phyloP scores from a whole-genome alignment of 2,113 vertebrate genomes.

The Paedocypris sp. region DNA sequence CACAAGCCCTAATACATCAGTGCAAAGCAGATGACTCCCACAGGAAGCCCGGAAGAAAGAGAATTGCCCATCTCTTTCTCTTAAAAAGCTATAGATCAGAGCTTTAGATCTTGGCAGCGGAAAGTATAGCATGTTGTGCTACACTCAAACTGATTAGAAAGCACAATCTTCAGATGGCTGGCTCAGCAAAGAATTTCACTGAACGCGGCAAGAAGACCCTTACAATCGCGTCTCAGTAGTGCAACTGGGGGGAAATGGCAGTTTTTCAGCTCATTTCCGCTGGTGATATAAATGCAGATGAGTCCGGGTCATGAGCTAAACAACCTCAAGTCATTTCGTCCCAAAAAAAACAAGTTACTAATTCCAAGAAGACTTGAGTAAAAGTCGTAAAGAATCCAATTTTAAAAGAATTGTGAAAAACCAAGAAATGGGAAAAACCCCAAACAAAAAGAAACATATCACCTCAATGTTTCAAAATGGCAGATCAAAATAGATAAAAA shows the following conservation, averaged over 20 bases:
- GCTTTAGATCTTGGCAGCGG: constrained; percentile 19
- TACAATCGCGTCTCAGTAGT: neutral
- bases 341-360: no score
- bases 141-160: constrained; percentile 37
- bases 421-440: no score
- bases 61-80: neutral
- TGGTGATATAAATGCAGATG: no score
- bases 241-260: neutral
- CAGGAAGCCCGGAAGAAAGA: neutral
- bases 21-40: constrained; percentile 11
- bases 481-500: no score
- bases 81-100: constrained; percentile 20
- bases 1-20: constrained; percentile 11
- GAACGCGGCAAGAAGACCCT: constrained; percentile 19
- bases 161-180: constrained; percentile 27
- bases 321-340: no score
- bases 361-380: no score
- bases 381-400: no score
- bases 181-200: constrained; percentile 29
- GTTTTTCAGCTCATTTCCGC: neutral
- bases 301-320: no score
- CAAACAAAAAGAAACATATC: no score
- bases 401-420: no score
- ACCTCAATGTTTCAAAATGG: no score
- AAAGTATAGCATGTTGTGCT: constrained; percentile 11